Conservation (phyloP, 92 coral and sea anemone species). For the Porites evermanni region DNA sequence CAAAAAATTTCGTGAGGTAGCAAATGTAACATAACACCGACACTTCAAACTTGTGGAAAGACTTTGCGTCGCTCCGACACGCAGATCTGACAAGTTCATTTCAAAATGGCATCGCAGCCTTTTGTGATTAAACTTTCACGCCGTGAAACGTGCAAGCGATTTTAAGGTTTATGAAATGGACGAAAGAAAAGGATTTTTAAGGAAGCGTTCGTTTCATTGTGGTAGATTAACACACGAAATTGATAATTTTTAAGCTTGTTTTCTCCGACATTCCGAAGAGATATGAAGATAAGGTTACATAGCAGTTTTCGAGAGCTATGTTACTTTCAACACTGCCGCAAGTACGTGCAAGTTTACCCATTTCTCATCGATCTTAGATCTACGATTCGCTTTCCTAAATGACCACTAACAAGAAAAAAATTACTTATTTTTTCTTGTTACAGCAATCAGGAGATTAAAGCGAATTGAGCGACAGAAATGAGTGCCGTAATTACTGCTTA, state of each 20-base stretch:
- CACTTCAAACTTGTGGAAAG: constrained; percentile 24
- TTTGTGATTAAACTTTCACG: constrained; percentile 13
- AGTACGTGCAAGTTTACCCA: neutral
- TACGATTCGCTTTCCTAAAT: neutral
- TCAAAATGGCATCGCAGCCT: neutral
- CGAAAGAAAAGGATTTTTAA: neutral
- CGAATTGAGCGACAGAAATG: constrained; percentile 14
- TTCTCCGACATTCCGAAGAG: constrained; percentile 48
- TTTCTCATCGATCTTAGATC: neutral
- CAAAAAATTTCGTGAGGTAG: neutral
- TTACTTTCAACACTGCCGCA: constrained; percentile 33
- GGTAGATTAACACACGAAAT: constrained; percentile 25
- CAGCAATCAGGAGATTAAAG: neutral
- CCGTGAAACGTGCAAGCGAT: neutral
- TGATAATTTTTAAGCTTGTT: constrained; percentile 43
- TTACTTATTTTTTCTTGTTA: neutral
- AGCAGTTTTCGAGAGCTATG: constrained; percentile 5
- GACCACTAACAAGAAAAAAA: neutral
- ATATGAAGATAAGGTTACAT: constrained; percentile 44
- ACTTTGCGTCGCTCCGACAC: neutral
- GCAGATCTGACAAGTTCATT: neutral
- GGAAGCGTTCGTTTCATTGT: constrained; percentile 10
- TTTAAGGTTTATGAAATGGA: neutral
- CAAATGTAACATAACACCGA: constrained; percentile 23
- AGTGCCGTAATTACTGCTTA: constrained; percentile 5